Evolutionary conservation across 2,113 vertebrate species (phyloP).

Genomic region (Nerophis ophidion): DNA sequence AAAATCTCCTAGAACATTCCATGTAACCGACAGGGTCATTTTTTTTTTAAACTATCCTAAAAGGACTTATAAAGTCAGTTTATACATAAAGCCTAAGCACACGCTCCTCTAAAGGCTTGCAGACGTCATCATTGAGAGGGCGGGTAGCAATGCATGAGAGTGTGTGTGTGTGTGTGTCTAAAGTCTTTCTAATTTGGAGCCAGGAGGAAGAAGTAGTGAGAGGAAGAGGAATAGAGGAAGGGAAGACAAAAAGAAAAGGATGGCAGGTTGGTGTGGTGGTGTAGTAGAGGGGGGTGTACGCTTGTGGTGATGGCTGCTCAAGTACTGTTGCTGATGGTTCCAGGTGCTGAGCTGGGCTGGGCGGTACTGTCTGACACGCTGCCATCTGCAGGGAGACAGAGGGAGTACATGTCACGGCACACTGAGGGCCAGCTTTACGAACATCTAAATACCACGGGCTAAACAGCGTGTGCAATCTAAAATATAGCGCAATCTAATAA

Average conservation of each 20-base stretch:
- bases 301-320: slow-evolving; percentile 51
- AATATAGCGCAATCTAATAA: no score
- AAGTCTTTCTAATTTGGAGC: slow-evolving; percentile 53
- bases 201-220: slow-evolving; percentile 42
- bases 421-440: neutral
- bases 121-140: slow-evolving; percentile 2
- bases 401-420: slow-evolving; percentile 14
- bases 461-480: no score
- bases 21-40: no score
- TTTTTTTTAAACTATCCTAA: no score
- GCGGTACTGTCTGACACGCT: slow-evolving; percentile 73
- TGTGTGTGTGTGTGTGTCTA: slow-evolving; percentile 36
- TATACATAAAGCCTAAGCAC: slow-evolving; percentile 23
- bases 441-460: no score
- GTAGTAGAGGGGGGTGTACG: neutral
- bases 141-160: slow-evolving; percentile 19
- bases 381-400: slow-evolving; percentile 67
- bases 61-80: slow-evolving; percentile 26
- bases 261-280: slow-evolving; percentile 33
- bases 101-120: no score
- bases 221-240: slow-evolving; percentile 40
- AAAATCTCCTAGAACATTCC: no score
- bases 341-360: slow-evolving; percentile 74
- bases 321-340: slow-evolving; percentile 77
- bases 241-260: slow-evolving; percentile 38